phyloP scores from a whole-genome alignment of 2,113 vertebrate species.

The Oenanthe oenanthe region DNA sequence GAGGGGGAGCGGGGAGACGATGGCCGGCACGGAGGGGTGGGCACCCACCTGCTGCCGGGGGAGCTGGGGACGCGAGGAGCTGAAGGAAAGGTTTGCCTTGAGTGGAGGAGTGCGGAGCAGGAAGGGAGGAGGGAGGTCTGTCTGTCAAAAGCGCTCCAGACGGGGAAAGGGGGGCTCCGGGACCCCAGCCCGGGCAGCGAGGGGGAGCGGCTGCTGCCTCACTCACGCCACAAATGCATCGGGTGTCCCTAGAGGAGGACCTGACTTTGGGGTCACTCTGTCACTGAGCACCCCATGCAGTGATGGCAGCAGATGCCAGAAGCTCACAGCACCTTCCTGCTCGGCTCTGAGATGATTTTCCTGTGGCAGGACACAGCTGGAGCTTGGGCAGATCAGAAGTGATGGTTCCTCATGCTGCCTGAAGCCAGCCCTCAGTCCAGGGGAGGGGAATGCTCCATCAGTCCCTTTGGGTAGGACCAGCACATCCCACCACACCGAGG shows the following conservation, averaged over 20 bases:
- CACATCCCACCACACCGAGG: accelerated
- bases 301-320: neutral
- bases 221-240: neutral
- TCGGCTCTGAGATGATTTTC: neutral
- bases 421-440: neutral
- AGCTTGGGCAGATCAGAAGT: neutral
- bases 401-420: accelerated
- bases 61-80: neutral
- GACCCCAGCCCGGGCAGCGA: neutral
- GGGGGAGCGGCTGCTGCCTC: neutral
- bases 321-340: neutral
- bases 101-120: conserved; percentile 12
- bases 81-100: neutral
- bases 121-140: conserved; percentile 45
- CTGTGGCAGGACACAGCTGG: neutral
- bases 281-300: accelerated
- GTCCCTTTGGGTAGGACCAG: neutral
- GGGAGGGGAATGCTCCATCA: neutral
- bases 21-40: neutral
- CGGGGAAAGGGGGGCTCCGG: neutral
- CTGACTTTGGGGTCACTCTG: neutral
- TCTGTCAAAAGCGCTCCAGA: conserved; percentile 2
- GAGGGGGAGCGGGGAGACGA: neutral
- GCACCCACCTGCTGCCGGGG: neutral
- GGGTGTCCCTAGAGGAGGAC: neutral